Conservation (phyloP, 2,888 invertebrate species). For the Melinaea marsaeus region DNA sequence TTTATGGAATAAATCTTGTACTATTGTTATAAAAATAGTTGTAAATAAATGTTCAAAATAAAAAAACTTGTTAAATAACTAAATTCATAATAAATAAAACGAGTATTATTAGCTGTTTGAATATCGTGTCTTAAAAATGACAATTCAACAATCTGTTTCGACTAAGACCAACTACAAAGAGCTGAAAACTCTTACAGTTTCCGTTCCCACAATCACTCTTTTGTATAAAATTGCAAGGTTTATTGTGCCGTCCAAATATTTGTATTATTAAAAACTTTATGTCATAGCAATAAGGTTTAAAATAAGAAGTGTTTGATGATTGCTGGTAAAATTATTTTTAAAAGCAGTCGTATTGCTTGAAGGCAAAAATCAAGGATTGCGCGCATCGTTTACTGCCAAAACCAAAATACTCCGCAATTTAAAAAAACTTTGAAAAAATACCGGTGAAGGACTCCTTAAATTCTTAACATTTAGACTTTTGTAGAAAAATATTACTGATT, state of each 20-base stretch:
- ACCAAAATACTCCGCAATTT: slow-evolving; percentile 45
- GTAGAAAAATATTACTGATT: too few species aligned
- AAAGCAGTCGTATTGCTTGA: slow-evolving; percentile 38
- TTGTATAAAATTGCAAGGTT: slow-evolving; percentile 37
- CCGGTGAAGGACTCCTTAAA: slow-evolving; percentile 10
- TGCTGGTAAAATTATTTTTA: slow-evolving; percentile 31
- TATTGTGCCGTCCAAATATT: slow-evolving; percentile 8
- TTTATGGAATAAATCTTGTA: too few species aligned
- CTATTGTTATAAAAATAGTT: too few species aligned
- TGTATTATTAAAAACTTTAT: slow-evolving; percentile 9
- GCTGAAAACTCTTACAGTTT: slow-evolving; percentile 35
- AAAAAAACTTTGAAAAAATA: slow-evolving; percentile 17
- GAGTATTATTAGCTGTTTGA: background rate
- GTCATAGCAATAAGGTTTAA: slow-evolving; percentile 5
- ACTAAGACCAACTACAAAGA: slow-evolving; percentile 36
- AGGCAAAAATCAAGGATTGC: slow-evolving; percentile 53
- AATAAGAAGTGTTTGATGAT: slow-evolving; percentile 6
- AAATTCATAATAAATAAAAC: too few species aligned
- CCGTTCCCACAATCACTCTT: slow-evolving; percentile 51
- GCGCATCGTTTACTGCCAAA: slow-evolving; percentile 46
- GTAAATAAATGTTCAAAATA: too few species aligned
- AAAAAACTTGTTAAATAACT: too few species aligned
- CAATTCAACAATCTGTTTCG: slow-evolving; percentile 39
- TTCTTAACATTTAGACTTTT: slow-evolving; percentile 10
- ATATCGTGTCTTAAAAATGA: slow-evolving; percentile 13